Evolutionary conservation across 2,888 invertebrate genomes (phyloP).

Genomic region (Alcis repandata): DNA sequence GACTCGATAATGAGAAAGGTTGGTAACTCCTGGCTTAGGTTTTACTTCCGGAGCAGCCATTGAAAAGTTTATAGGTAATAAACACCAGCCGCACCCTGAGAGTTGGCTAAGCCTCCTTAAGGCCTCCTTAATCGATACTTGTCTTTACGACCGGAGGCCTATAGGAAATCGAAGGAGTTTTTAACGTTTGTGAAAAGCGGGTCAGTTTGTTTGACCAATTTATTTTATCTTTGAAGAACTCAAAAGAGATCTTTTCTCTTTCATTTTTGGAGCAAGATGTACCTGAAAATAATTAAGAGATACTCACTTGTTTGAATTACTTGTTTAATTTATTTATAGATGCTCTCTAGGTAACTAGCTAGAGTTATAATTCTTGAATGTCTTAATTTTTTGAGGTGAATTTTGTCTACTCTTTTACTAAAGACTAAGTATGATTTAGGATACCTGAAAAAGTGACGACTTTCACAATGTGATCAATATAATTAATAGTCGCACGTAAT

Average conservation of each 20-base stretch:
- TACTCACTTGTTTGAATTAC: too few species aligned
- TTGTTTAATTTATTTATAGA: too few species aligned
- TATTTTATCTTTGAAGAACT: neutral
- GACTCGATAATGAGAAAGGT: conserved; percentile 17
- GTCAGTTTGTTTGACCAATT: conserved; percentile 9
- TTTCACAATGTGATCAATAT: too few species aligned
- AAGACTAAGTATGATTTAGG: too few species aligned
- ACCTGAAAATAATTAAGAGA: too few species aligned
- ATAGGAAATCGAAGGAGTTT: conserved; percentile 33
- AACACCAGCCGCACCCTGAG: conserved; percentile 43
- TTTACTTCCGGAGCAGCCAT: conserved; percentile 28
- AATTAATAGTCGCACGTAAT: too few species aligned
- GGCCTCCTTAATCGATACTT: conserved; percentile 39
- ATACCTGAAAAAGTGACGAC: too few species aligned
- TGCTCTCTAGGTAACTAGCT: too few species aligned
- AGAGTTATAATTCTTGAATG: too few species aligned
- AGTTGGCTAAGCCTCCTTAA: conserved; percentile 30
- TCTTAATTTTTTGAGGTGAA: too few species aligned
- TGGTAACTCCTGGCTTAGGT: conserved; percentile 27
- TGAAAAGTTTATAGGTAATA: conserved; percentile 44
- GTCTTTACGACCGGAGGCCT: conserved; percentile 34
- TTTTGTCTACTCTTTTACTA: too few species aligned
- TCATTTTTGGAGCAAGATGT: too few species aligned
- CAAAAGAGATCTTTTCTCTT: neutral
- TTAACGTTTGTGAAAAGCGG: conserved; percentile 8